phyloP scores from a whole-genome alignment of 2,888 invertebrate species.

The Thecophora atra region DNA sequence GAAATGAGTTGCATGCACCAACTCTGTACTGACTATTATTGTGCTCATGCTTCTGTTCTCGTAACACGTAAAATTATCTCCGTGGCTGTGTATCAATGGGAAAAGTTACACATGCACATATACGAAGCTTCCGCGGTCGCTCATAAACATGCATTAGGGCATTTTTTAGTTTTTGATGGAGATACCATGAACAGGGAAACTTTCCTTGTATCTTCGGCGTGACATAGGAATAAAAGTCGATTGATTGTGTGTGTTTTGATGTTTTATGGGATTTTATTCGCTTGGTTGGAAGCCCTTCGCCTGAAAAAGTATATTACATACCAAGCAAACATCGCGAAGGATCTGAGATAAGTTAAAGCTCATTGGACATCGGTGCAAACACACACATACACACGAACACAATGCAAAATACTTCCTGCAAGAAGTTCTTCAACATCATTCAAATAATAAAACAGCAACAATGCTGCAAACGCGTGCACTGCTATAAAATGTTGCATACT shows the following conservation, averaged over 20 bases:
- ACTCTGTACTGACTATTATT: not conserved
- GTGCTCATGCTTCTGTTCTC: not conserved
- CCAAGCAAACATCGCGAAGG: no score
- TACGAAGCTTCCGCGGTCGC: not conserved
- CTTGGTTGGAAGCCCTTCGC: not conserved
- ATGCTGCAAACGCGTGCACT: not conserved
- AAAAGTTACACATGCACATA: not conserved
- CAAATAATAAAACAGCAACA: not conserved
- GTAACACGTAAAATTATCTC: not conserved
- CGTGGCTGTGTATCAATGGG: not conserved
- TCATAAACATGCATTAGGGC: no score
- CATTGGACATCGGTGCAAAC: no score
- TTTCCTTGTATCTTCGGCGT: no score
- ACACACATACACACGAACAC: slow-evolving; percentile 3
- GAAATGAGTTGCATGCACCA: slow-evolving; percentile 17
- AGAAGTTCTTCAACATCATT: no score
- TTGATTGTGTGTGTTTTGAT: not conserved
- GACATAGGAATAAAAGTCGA: no score
- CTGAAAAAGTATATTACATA: no score
- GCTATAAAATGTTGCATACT: not conserved
- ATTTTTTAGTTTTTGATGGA: no score
- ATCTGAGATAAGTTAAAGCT: no score
- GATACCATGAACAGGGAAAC: no score
- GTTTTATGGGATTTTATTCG: not conserved
- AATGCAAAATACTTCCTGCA: not conserved